Evolutionary conservation across 2,113 vertebrate genomes (phyloP).

Genomic region (Porphyrio hochstetteri): DNA sequence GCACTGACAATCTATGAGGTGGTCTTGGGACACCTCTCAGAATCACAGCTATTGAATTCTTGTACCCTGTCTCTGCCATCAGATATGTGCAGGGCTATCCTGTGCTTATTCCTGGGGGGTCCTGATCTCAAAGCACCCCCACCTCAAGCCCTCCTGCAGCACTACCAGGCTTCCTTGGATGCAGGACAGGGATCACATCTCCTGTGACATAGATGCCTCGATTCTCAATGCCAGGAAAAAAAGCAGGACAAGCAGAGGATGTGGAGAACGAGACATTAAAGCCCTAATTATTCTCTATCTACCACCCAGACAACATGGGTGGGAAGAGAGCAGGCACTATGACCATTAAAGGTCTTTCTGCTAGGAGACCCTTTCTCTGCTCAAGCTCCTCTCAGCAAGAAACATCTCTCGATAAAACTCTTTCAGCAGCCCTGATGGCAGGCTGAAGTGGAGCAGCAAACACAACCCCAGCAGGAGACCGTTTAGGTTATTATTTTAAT

Average conservation of each 20-base stretch:
- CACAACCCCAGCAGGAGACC: constrained; percentile 52
- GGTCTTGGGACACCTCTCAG: neutral
- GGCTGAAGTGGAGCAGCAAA: constrained; percentile 45
- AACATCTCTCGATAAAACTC: neutral
- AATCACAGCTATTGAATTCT: neutral
- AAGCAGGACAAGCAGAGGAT: neutral
- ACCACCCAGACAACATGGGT: neutral
- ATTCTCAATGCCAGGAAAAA: neutral
- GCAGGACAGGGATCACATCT: neutral
- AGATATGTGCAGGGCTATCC: neutral
- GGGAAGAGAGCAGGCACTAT: neutral
- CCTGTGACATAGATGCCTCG: neutral
- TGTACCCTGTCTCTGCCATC: neutral
- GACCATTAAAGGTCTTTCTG: neutral
- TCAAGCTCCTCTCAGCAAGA: constrained; percentile 15
- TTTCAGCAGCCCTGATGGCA: constrained; percentile 10
- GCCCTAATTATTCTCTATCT: neutral
- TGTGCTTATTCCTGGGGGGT: neutral
- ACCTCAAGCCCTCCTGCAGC: neutral
- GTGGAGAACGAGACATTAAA: neutral
- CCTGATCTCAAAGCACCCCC: neutral
- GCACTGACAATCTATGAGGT: rapidly evolving
- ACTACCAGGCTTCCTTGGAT: too few relatives aligned
- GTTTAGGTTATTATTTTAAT: constrained; percentile 72
- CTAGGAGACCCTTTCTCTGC: neutral